Percentiles rank a stretch among this genome's conserved stretches.
phyloP scores from a whole-genome alignment of 1,140 invertebrate species.

The Panagrolaimus sp. region DNA sequence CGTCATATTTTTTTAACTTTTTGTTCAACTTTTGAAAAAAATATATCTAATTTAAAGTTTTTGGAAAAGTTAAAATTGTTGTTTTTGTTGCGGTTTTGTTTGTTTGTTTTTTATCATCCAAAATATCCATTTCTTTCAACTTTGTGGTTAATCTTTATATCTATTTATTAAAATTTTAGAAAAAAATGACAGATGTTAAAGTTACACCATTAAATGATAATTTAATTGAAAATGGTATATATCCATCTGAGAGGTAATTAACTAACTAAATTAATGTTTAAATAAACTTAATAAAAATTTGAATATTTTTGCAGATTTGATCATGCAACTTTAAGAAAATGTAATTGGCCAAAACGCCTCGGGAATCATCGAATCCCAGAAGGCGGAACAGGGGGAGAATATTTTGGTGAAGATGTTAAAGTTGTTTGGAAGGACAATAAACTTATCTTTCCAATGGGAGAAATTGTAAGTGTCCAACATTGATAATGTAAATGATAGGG shows the following conservation, averaged over 20 bases:
- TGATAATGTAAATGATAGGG: neutral
- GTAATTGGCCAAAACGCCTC: conserved; percentile 19
- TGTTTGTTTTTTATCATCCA: neutral
- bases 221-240: conserved; percentile 5
- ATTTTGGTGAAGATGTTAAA: conserved; percentile 23
- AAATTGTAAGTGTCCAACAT: conserved; percentile 24
- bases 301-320: too few species aligned
- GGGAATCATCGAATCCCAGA: conserved; percentile 12
- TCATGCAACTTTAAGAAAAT: conserved; percentile 18
- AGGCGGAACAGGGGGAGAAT: conserved; percentile 24
- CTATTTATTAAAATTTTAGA: too few species aligned
- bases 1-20: too few species aligned
- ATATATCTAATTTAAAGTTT: too few species aligned
- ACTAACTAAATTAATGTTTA: neutral
- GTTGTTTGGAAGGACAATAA: conserved; percentile 23
- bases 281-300: too few species aligned
- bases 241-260: neutral
- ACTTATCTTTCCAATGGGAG: conserved; percentile 23
- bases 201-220: conserved; percentile 2
- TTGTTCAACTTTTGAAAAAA: too few species aligned
- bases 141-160: neutral
- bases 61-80: neutral
- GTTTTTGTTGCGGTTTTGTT: neutral
- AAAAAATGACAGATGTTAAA: conserved; percentile 6
- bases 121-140: neutral